phyloP scores from a whole-genome alignment of 2,113 vertebrate species.

The Pygoscelis antarcticus region DNA sequence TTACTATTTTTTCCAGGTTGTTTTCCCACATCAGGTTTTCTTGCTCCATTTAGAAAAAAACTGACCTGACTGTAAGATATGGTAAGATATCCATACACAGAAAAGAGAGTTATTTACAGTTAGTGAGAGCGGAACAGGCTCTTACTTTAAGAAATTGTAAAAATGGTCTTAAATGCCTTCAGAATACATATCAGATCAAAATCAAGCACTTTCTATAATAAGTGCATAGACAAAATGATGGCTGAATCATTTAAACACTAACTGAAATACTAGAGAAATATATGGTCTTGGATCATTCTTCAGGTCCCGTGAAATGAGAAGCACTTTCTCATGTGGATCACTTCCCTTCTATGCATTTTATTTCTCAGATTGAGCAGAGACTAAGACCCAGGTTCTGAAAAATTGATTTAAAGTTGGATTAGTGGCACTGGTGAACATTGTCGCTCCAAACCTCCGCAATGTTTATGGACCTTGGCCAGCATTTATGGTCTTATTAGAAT shows the following conservation, averaged over 20 bases:
- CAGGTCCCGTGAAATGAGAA: neutral
- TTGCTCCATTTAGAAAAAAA: neutral
- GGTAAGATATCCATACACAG: neutral
- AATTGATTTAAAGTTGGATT: neutral
- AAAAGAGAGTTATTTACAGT: neutral
- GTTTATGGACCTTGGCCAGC: neutral
- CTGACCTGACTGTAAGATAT: neutral
- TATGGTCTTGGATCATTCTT: neutral
- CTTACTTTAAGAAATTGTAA: neutral
- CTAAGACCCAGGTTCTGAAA: neutral
- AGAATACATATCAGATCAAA: neutral
- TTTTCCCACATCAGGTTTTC: neutral
- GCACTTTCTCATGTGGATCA: neutral
- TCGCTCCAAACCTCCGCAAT: neutral
- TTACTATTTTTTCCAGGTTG: neutral
- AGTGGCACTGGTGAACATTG: neutral
- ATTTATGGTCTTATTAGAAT: neutral
- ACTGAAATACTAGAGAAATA: neutral
- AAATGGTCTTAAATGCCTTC: neutral
- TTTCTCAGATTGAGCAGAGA: neutral
- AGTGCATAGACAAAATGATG: neutral
- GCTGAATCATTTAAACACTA: neutral
- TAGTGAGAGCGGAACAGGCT: neutral
- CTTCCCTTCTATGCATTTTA: neutral
- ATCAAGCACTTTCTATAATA: neutral